Conservation (phyloP, 2,797 vertebrate genomes). For the Allobates femoralis region DNA sequence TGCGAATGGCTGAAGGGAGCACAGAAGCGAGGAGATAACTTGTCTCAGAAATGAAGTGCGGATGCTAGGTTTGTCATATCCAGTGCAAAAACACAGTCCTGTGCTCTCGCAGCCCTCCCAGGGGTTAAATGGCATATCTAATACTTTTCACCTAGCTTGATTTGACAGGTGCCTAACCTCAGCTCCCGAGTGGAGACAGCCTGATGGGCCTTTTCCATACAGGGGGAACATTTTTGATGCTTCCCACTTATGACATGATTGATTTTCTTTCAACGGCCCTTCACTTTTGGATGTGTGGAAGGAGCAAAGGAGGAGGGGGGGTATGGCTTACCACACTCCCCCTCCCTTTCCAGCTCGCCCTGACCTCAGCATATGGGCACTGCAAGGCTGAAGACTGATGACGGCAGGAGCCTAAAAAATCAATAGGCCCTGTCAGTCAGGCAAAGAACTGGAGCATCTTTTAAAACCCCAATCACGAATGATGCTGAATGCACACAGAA, state of each 20-base stretch:
- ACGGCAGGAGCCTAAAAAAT: conserved; percentile 96
- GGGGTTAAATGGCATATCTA: conserved; percentile 84
- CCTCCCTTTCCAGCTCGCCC: conserved; percentile 79
- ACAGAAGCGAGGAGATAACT: conserved; percentile 35
- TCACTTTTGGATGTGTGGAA: conserved; percentile 88
- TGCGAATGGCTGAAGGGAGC: conserved; percentile 35
- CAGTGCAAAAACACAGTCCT: conserved; percentile 65
- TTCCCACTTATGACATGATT: conserved; percentile 99
- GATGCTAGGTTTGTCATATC: conserved; percentile 72
- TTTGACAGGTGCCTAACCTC: conserved; percentile 85
- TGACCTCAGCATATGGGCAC: conserved; percentile 94
- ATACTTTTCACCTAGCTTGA: conserved; percentile 81
- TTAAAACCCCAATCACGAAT: conserved; percentile 86
- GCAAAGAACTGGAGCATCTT: conserved; percentile 77
- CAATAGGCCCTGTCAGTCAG: conserved; percentile 98
- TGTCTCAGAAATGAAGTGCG: conserved; percentile 73
- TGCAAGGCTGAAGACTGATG: conserved; percentile 96
- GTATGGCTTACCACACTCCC: conserved; percentile 42
- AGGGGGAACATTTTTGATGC: conserved; percentile 87
- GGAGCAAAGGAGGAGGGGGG: conserved; percentile 61
- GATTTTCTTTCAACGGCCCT: conserved; percentile 98
- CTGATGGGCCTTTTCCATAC: conserved; percentile 80
- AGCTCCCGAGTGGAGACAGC: conserved; percentile 79
- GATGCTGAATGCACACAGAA: conserved; percentile 58
- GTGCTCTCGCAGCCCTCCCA: conserved; percentile 69